Conservation (phyloP, 2,113 vertebrate species). For the Takifugu bimaculatus region DNA sequence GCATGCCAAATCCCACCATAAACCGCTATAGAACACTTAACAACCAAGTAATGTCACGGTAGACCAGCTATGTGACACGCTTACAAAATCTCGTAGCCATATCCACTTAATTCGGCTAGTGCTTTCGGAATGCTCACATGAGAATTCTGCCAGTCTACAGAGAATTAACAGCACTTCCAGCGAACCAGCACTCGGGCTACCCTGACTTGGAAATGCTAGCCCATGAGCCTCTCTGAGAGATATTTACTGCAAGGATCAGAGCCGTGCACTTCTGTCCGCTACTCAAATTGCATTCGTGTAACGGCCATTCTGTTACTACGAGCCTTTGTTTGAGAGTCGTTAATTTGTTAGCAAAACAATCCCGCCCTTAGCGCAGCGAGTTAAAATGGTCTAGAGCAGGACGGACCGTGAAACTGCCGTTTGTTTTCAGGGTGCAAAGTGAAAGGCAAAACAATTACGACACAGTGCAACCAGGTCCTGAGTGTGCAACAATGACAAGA, state of each 20-base stretch:
- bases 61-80: slow-evolving; percentile 51
- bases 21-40: slow-evolving; percentile 62
- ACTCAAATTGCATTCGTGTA: slow-evolving; percentile 31
- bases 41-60: slow-evolving; percentile 56
- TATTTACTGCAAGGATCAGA: slow-evolving; percentile 34
- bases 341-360: slow-evolving; percentile 60
- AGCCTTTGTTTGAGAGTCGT: slow-evolving; percentile 50
- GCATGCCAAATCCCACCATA: slow-evolving; percentile 40
- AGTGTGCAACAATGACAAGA: slow-evolving; percentile 69
- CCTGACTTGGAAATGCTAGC: slow-evolving; percentile 55
- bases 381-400: slow-evolving; percentile 32
- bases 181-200: slow-evolving; percentile 70
- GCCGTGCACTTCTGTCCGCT: slow-evolving; percentile 30
- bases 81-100: slow-evolving; percentile 61
- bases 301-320: slow-evolving; percentile 56
- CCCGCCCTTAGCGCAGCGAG: slow-evolving; percentile 33
- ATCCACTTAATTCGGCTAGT: slow-evolving; percentile 76
- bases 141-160: slow-evolving; percentile 69
- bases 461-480: slow-evolving; percentile 60
- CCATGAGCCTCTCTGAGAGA: slow-evolving; percentile 49
- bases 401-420: slow-evolving; percentile 30
- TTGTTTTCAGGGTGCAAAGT: slow-evolving; percentile 39
- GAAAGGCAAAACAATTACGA: slow-evolving; percentile 72
- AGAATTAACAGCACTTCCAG: slow-evolving; percentile 54
- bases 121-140: slow-evolving; percentile 70